Base-by-base conservation (phyloP, 1,140 invertebrate species). In the Uloborus diversus region DNA sequence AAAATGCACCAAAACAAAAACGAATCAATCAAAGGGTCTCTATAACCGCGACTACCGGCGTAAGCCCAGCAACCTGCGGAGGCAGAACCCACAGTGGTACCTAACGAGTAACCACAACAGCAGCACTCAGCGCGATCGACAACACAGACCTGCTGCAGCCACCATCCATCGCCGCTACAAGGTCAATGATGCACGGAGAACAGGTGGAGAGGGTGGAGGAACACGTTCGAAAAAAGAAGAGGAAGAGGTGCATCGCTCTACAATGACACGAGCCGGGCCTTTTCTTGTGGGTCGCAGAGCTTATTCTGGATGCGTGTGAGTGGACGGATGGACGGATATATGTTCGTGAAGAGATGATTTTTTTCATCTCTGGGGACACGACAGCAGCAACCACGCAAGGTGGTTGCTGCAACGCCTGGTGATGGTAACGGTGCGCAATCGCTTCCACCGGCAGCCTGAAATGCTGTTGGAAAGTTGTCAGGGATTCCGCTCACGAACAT, bases 101-200 rank as follows among this genome's bases (percentile, higher is more conserved):
- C 25, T 47, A 49, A 51, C 17, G 33, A 47, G 33, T 23, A 42
- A 65, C 27, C 32, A 14, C 65, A 51, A 32, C 47, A 30, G 28
- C 65, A 20, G n/a, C 28, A 57, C 27, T 13, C 28, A 28, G 47
- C 17, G 37, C 37, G 9, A 17, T 42, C 37, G 17, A 17, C 37
- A 42, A 42, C 65, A 49, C 33, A n/a, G 27, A 9, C n/a, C 57
- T 64, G 27, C 23, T 4, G 25, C 9, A 27, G 62, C 65, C 28
- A 47, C 47, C 27, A 51, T 28, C 27, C 65, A 49, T 68, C 65
- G 23, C 42, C 17, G 27, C 42, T 17, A 37, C 27, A 51, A 30
- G 65, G 65, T 68, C 65, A 68, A 30, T 51, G 47, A 51, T 28
- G 65, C 65, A 51, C 14, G 27, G 65, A 35, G 17, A n/a, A 13